Evolutionary conservation across 2,888 invertebrate genomes (phyloP), one percentile per base, ranked within the genome.

Genomic region (Callyntrura guangdongensis): DNA sequence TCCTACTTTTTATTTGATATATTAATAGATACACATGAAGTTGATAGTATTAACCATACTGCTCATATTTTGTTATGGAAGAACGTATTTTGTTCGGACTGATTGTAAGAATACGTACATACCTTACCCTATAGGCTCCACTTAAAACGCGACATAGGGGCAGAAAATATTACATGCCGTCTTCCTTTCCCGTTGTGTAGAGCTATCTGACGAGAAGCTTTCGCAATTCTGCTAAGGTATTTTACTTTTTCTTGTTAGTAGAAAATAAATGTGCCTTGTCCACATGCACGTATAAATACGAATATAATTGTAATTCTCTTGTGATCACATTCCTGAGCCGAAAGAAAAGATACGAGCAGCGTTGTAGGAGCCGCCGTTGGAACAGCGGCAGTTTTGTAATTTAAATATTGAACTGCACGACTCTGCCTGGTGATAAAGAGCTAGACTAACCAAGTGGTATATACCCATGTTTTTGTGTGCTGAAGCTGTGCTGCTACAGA

Each of bases 391-490:
- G 22, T 64, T 79, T 61, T 82, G 56, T 25, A 59, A 8, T 45
- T 82, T 82, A 61, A 82, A 82, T 82, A 82, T 82, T 82, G 45
- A 61, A 82, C 61, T 61, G 82, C 56, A 79, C 22, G 45, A 27
- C 5, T 61, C 22, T 61, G n/a, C 22, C 22, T 61, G n/a, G 25
- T 14, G 72, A 74, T 47, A 49, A 36, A 74, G 72, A 45, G 53
- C 53, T 14, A 45, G 45, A 74, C 45, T 20, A 74, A 20, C 20
- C 72, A 74, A 47, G 20, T 9, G 0, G 12, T 53, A 14, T 53
- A 14, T n/a, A 53, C 11, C n/a, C 53, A 53, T 82, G 82, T 36
- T 64, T 82, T 77, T 36, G 36, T 36, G 36, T 36, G 36, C 59
- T 36, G 36, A n/a, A n/a, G 4, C 1, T 36, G 36, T 36, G 36